Percentiles rank a stretch among this genome's conserved stretches.
These are phyloP conservation scores for Sycophaga agraensis DNA, from an alignment of 1,140 invertebrate species.

Conservation along the genomic window DNA sequence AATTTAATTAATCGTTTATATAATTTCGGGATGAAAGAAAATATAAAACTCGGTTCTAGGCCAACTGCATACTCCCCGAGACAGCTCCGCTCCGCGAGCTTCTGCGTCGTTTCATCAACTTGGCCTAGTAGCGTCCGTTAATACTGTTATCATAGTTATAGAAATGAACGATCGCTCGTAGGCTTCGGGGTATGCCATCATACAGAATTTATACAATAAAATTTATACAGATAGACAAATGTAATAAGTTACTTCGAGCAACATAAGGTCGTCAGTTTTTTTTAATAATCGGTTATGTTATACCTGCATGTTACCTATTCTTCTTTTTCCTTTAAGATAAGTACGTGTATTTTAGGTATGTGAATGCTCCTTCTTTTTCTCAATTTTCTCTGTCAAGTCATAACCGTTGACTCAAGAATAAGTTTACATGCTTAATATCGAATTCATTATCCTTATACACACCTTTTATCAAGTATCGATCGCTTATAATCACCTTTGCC, in stretches of 20 bases:
- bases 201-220: constrained; percentile 49
- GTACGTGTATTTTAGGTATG: constrained; percentile 35
- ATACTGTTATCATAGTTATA: too few species aligned
- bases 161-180: background rate
- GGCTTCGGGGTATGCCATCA: constrained; percentile 33
- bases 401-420: constrained; percentile 39
- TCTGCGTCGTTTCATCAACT: too few species aligned
- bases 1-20: constrained; percentile 44
- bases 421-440: constrained; percentile 25
- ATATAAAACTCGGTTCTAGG: constrained; percentile 55
- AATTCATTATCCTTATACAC: too few species aligned
- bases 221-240: constrained; percentile 46
- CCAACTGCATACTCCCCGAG: constrained; percentile 43
- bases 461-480: too few species aligned
- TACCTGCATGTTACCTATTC: constrained; percentile 30
- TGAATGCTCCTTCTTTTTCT: constrained; percentile 31
- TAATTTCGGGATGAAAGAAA: constrained; percentile 42
- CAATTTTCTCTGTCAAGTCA: constrained; percentile 43
- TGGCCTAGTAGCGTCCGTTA: too few species aligned
- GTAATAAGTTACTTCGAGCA: constrained; percentile 43
- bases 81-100: too few species aligned
- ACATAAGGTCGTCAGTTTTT: constrained; percentile 38
- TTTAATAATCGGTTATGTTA: constrained; percentile 31
- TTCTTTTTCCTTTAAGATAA: constrained; percentile 33
- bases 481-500: too few species aligned